Evolutionary conservation across 2,888 invertebrate species (phyloP).

Genomic region (Oligia strigilis): DNA sequence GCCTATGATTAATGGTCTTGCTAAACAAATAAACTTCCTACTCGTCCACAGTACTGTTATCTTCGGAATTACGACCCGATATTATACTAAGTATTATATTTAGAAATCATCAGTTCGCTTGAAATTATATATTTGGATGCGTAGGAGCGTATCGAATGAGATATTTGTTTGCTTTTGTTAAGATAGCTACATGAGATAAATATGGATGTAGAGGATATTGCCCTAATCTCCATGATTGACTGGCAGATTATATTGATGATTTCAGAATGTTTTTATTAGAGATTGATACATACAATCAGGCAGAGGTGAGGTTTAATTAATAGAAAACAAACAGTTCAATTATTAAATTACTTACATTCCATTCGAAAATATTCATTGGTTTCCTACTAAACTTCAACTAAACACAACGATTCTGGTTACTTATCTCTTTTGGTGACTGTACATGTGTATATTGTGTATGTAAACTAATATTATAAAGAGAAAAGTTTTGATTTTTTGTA

Average conservation of each 20-base stretch:
- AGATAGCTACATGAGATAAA: conserved; percentile 21
- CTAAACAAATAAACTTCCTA: conserved; percentile 60
- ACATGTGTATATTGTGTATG: too few species aligned
- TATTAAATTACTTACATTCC: too few species aligned
- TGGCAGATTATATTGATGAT: not conserved
- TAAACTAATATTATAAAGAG: too few species aligned
- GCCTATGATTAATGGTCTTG: conserved; percentile 60
- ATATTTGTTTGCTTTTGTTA: conserved; percentile 45
- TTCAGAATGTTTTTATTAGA: not conserved
- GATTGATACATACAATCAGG: too few species aligned
- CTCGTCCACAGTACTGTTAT: conserved; percentile 58
- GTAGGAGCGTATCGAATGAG: conserved; percentile 47
- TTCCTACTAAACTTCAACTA: too few species aligned
- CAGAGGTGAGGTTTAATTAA: not conserved
- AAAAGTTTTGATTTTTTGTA: too few species aligned
- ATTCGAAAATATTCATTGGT: too few species aligned
- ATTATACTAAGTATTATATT: conserved; percentile 60
- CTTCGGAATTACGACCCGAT: conserved; percentile 47
- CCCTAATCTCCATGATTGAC: not conserved
- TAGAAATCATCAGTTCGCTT: conserved; percentile 51
- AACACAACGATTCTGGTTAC: too few species aligned
- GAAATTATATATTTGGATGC: conserved; percentile 56
- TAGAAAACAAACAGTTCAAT: too few species aligned
- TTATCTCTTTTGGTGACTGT: too few species aligned
- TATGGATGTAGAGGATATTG: conserved; percentile 1